Conservation (phyloP, 2,888 invertebrate species). For the Lottia scabra region DNA sequence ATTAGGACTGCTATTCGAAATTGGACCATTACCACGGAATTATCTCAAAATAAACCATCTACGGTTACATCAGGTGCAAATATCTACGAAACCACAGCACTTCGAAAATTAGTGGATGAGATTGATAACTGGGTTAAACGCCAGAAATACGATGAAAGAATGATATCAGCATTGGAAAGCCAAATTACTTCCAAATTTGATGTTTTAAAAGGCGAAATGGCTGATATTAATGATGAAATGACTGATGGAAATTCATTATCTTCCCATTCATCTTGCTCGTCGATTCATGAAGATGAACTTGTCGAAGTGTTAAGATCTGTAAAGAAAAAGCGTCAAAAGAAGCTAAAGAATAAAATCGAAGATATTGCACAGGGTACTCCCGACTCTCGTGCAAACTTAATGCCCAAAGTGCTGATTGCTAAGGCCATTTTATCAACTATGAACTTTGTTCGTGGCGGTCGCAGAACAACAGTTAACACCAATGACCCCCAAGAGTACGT, state of each 20-base stretch:
- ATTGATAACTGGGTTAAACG: conserved; percentile 28
- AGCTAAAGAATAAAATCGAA: background rate
- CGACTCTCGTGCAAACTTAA: background rate
- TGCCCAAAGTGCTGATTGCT: background rate
- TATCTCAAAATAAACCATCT: too few relatives aligned
- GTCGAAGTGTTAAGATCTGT: background rate
- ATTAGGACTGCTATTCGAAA: background rate
- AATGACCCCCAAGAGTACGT: conserved; percentile 8
- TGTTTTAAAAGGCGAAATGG: background rate
- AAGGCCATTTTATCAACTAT: background rate
- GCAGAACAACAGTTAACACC: background rate
- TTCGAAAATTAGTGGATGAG: conserved; percentile 24
- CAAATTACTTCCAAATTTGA: background rate
- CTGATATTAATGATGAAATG: background rate
- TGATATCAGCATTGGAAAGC: background rate
- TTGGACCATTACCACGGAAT: conserved; percentile 8
- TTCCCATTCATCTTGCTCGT: background rate
- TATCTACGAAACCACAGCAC: conserved; percentile 8
- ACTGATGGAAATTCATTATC: background rate
- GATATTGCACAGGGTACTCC: background rate
- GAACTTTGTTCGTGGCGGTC: background rate
- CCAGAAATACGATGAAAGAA: conserved; percentile 17
- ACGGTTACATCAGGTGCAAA: background rate
- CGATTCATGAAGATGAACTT: background rate
- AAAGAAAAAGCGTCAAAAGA: background rate